Conservation (phyloP, 64 coral and sea anemone genomes). For the Cladopsammia gracilis region DNA sequence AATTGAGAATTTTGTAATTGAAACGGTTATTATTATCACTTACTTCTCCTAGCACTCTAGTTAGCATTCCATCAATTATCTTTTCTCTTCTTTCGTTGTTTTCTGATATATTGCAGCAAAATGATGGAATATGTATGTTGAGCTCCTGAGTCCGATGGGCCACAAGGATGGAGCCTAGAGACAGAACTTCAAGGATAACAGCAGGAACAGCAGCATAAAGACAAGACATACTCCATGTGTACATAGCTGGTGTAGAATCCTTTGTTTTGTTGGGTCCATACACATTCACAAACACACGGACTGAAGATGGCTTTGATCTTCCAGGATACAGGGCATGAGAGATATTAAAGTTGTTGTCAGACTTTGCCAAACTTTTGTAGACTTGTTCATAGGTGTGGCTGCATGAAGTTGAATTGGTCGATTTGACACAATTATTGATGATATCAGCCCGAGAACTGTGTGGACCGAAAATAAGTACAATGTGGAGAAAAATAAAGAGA, state of each 20-base stretch:
- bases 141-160: slow-evolving; percentile 8
- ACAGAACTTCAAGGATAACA: neutral
- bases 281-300: slow-evolving; percentile 10
- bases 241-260: neutral
- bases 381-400: slow-evolving; percentile 29
- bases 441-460: neutral
- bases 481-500: neutral
- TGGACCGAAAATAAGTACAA: neutral
- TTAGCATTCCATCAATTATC: neutral
- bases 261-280: slow-evolving; percentile 1
- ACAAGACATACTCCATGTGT: slow-evolving; percentile 44
- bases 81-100: neutral
- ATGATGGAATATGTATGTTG: slow-evolving; percentile 17
- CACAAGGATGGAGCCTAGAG: slow-evolving; percentile 26
- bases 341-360: slow-evolving; percentile 28
- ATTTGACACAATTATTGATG: neutral
- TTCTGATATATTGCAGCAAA: slow-evolving; percentile 34
- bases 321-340: slow-evolving; percentile 9
- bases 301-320: slow-evolving; percentile 3
- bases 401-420: slow-evolving; percentile 6
- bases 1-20: too few relatives aligned
- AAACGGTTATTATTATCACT: too few relatives aligned
- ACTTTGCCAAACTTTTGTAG: slow-evolving; percentile 31
- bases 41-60: neutral
- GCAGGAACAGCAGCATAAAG: slow-evolving; percentile 5